Evolutionary conservation across 1,140 invertebrate species (phyloP), one percentile per base, ranked within the genome.

Genomic region (Drosophila nigrodunni): DNA sequence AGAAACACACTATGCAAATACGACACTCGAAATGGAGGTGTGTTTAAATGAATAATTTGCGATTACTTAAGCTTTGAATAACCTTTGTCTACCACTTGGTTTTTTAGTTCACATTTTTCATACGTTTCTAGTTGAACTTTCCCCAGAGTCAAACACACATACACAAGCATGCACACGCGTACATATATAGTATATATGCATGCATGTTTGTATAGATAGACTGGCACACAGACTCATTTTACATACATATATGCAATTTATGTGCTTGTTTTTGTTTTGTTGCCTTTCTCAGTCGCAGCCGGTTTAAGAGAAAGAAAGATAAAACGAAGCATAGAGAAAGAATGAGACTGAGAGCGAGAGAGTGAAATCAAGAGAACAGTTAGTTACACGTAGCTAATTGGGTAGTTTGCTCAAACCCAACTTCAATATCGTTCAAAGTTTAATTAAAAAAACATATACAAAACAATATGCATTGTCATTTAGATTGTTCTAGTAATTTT

Each of bases 241-340:
- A 62, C 77, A 77, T 87, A 77, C 80, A 87, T 88, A 62, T 80
- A 77, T 87, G 80, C 80, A 87, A 55, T 88, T 87, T 73, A 66
- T 82, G 69, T 78, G 68, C 60, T 65, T 71, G 73, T 76, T 72
- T 76, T 72, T 65, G 47, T 62, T 72, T 60, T 59, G 54, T 73
- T 87, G 64, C 65, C 69, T 78, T 65, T 69, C 60, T 67, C 39
- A 35, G 18, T 34, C 46, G 10, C 39, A 78, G 78, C 82, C 78
- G 79, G 76, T 77, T 86, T 87, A 46, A 34, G 3, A 7, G 39
- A 21, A 25, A 18, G 39, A 35, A 21, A 60, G 57, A 46, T 69
- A 37, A 49, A 54, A 41, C 46, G 35, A 60, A 39, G 44, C 7
- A 39, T 10, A 39, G 8, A 35, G 25, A 18, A 4, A 18, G 30